Conservation (phyloP, 2,113 vertebrate genomes). For the Gopherus evgoodei region DNA sequence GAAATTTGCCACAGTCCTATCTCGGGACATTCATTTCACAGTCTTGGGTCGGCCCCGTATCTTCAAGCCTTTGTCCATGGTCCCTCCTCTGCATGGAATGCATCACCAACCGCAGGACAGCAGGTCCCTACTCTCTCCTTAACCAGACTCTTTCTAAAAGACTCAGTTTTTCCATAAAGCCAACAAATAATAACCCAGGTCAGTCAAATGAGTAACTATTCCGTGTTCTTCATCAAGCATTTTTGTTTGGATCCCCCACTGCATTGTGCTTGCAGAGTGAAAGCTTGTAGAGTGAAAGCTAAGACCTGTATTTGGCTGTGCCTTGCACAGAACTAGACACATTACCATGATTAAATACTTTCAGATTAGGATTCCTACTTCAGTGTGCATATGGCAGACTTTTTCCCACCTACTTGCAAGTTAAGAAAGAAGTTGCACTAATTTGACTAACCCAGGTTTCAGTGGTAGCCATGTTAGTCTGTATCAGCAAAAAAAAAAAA, state of each 20-base stretch:
- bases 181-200: neutral
- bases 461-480: too few species aligned
- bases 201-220: neutral
- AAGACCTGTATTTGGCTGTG: neutral
- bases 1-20: neutral
- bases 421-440: neutral
- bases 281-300: rapidly evolving
- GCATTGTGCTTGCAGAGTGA: rapidly evolving
- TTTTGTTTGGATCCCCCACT: neutral
- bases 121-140: neutral
- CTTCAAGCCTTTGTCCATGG: neutral
- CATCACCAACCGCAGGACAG: neutral
- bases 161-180: neutral
- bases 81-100: neutral
- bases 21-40: neutral
- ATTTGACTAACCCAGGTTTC: neutral
- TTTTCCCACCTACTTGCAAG: neutral
- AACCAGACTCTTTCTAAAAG: neutral
- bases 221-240: neutral
- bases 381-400: neutral
- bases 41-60: neutral
- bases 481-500: too few species aligned
- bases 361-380: neutral
- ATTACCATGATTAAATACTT: neutral
- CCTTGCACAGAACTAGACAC: rapidly evolving